Base-by-base conservation (phyloP, 2,797 vertebrate genomes). In the Arremon brunneinucha region DNA sequence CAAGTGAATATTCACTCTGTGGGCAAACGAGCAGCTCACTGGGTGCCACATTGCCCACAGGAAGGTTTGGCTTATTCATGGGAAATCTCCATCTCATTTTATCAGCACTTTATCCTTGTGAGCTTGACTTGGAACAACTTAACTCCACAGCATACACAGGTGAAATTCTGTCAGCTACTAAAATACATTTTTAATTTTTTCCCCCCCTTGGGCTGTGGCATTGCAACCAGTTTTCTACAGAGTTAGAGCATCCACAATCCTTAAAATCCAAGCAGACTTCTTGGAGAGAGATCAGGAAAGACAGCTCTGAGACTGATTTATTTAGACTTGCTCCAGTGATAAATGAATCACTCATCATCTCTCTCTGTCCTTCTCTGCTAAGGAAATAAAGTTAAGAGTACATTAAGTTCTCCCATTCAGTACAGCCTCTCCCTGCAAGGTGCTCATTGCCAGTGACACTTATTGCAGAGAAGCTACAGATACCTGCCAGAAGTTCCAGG, bases 161-260 rank as follows among this genome's bases (percentile, higher is more conserved):
- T 34, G 11, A 90, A 89, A 21, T 74, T 26, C 26, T 57, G 14
- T 37, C 44, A n/a, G 8, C 8, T 32, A 44, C 4, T n/a, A 32
- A 76, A 72, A 59, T 13, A 1, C 4, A 32, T 19, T 22, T 64
- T 53, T 34, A 3, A 7, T 35, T 57, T 47, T 62, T 46, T 32
- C 4, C 8, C 19, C 30, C 30, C 6, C 6, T 34, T n/a, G 41
- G 16, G 6, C 11, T 56, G 14, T 27, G 5, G 27, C 50, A 65
- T 49, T 74, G 24, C 30, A 55, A 19, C 5, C 0, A 0, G 14
- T 62, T 80, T 83, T 77, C 74, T 69, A 47, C 14, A 26, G 14
- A 1, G 6, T 67, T 67, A 1, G 2, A 85, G 15, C 8, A 83
- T 19, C 32, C 21, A 26, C 0, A 0, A 53, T 52, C 77, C 28